Evolutionary conservation across 1,140 invertebrate genomes (phyloP).

Genomic region (Tetramorium simillimum): DNA sequence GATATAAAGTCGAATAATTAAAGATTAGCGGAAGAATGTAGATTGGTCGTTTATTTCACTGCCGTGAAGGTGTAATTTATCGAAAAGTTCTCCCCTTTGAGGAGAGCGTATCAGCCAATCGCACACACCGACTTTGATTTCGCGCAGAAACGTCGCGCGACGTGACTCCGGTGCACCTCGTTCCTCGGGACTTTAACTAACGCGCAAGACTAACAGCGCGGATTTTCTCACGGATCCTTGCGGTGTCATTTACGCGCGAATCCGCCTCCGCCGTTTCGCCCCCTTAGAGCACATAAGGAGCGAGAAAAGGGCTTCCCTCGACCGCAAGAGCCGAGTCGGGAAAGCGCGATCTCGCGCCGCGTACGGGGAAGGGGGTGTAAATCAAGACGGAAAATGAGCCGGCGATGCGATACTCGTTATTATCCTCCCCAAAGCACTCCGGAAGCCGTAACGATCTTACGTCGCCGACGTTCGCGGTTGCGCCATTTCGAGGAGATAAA

Average conservation of each 20-base stretch:
- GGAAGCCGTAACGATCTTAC: constrained; percentile 57
- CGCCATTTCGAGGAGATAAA: constrained; percentile 39
- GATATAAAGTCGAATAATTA: not conserved
- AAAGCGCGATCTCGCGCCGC: constrained; percentile 19
- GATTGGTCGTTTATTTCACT: not conserved
- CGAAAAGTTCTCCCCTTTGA: not conserved
- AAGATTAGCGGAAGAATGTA: not conserved
- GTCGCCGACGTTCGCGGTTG: constrained; percentile 56
- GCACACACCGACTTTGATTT: constrained; percentile 33
- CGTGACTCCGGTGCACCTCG: constrained; percentile 26
- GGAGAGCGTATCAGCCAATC: not conserved
- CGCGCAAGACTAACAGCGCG: constrained; percentile 24
- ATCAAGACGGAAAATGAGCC: constrained; percentile 59
- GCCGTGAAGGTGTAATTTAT: not conserved
- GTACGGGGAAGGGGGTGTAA: constrained; percentile 20
- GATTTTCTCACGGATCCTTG: constrained; percentile 58
- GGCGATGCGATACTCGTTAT: constrained; percentile 60
- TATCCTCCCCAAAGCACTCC: constrained; percentile 41
- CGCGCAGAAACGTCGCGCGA: constrained; percentile 20
- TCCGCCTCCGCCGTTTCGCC: constrained; percentile 21
- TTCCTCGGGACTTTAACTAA: constrained; percentile 6
- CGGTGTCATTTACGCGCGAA: constrained; percentile 54
- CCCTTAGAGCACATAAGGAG: constrained; percentile 40
- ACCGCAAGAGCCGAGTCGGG: constrained; percentile 21
- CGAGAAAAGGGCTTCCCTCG: constrained; percentile 8